Evolutionary conservation across 2,113 vertebrate species (phyloP), one percentile per base, ranked within the genome.

Genomic region (Melanerpes aurifrons): DNA sequence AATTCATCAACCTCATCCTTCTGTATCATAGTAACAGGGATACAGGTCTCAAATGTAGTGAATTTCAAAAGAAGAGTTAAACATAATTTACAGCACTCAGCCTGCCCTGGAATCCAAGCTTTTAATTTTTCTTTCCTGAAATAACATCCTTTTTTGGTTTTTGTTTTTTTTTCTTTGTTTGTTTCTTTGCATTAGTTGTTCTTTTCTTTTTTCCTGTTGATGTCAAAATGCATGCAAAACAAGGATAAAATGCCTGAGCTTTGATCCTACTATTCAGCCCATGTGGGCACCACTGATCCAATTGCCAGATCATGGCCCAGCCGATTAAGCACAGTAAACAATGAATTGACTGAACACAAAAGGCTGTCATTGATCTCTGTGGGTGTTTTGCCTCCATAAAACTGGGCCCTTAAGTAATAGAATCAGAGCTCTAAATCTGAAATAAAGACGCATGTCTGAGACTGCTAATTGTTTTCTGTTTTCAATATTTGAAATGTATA

Each of bases 351-450:
- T 81, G 63, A 86, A 47, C 35, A 91, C 57, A 94, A 95, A 92
- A 77, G 32, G 25, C 83, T 94, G 77, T 64, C 66, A 90, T 58
- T 88, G 77, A 93, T 94, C 92, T 93, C 80, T 75, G 88, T 96
- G 92, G 88, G 92, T 96, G 93, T 93, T 92, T 95, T 92, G 31
- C 76, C 57, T 94, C 88, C 71, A 61, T 77, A 83, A 86, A 96
- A 90, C 45, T 20, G 10, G 12, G 22, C 45, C 50, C 40, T 90
- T 66, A 90, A 69, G 62, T 72, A 90, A 50, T 15, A 79, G 37
- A 88, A 71, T 56, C 62, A 62, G 62, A 78, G 31, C n/a, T 69
- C 80, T 72, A 90, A 86, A 74, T 35, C 14, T 69, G 37, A 75
- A 90, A 81, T n/a, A 82, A 94, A 86, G 25, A 78, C 48, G 47